Conservation (phyloP, 2,888 invertebrate species). For the Stenchaetothrips biformis region DNA sequence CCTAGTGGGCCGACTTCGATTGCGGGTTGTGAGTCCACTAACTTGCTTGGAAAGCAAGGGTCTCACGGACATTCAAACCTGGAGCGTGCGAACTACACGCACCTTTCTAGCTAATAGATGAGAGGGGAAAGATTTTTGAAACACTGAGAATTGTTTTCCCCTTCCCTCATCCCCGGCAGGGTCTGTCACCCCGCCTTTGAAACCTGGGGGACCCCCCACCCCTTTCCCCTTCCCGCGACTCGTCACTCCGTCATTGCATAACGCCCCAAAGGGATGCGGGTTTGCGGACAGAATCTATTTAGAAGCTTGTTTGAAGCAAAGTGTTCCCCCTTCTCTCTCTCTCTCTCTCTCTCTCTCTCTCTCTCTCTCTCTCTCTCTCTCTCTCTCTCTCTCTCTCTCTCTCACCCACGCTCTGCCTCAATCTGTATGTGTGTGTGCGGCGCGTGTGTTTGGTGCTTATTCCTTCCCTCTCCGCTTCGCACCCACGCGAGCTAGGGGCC, state of each 20-base stretch:
- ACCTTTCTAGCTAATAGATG: background rate
- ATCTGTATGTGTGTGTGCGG: background rate
- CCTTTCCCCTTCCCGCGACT: background rate
- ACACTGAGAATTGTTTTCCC: background rate
- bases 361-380: background rate
- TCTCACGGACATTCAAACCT: background rate
- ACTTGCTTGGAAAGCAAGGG: background rate
- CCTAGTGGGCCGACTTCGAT: background rate
- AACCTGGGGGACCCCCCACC: background rate
- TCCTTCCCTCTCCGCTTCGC: background rate
- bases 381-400: background rate
- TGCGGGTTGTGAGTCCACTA: background rate
- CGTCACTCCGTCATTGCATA: background rate
- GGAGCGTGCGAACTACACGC: too few species aligned
- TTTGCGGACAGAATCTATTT: constrained; percentile 14
- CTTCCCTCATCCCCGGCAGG: background rate
- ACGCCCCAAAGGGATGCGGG: constrained; percentile 3
- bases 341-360: background rate
- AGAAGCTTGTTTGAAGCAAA: constrained; percentile 21
- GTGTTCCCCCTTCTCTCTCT: background rate
- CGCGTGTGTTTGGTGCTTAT: background rate
- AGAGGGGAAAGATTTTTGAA: background rate
- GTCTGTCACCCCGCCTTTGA: background rate
- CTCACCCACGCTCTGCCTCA: background rate
- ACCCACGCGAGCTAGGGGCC: background rate